Base-by-base conservation (phyloP, 1,140 invertebrate species). In the Bombus impatiens region DNA sequence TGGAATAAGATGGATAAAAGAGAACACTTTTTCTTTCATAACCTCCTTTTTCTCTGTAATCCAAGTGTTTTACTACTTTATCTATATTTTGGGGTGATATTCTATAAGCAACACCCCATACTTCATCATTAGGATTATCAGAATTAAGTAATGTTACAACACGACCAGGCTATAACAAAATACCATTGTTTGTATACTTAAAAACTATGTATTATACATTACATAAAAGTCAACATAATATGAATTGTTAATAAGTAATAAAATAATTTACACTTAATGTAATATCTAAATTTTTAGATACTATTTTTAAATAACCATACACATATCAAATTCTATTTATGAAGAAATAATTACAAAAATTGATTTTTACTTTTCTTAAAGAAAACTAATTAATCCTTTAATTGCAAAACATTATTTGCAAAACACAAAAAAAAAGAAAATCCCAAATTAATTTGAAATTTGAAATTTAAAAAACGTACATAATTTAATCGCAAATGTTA, bases 81-180 rank as follows among this genome's bases (percentile, higher is more conserved):
- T 97, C 96, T 88, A 96, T 96, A 86, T 99, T 96, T 57, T 96
- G 93, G 1, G 95, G 91, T 4, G 96, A 95, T 92, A 99, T 98
- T 95, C 98, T 97, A 94, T 99, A 99, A 1, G 98, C 98, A 28
- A 99, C 95, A 65, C 98, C 99, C 97, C 98, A 99, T 0, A 99
- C 98, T 92, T 95, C 92, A 68, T 96, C 96, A 71, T 96, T 93
- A 12, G 94, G 91, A 92, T 97, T 95, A 12, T 96, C 94, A 6
- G 97, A 97, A 53, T 97, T 96, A 78, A 99, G 93, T 57, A 99
- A 94, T 0, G 98, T 99, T 0, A 98, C 98, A 53, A 99, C 98
- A 91, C 98, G 95, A 2, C 98, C 98, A 72, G 98, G 98, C 97
- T 98, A 94, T 85, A 97, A 82, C 15, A 44, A n/a, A 37, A 37